Evolutionary conservation across 2,113 vertebrate genomes (phyloP), one percentile per base, ranked within the genome.

Genomic region (Pelmatolapia mariae): DNA sequence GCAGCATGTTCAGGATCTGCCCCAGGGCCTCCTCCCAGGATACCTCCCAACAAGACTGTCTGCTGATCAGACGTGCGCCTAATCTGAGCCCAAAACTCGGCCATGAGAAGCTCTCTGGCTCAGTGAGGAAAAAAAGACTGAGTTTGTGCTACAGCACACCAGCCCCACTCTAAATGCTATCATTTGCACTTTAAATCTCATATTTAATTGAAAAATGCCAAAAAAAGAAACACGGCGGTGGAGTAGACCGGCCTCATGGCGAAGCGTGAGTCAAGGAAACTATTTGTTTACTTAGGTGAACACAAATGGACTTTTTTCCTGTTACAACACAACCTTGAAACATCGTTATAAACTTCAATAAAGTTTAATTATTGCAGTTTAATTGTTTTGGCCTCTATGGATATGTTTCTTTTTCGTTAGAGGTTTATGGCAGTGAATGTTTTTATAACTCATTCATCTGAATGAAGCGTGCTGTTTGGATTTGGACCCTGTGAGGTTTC

Each of bases 341-440:
- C 63, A 40, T 22, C 0, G 11, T 22, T 22, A 40, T 2, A 13
- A 22, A 2, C 4, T 22, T 66, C 61, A 22, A 22, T 5, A 66
- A 66, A 66, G 10, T n/a, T 36, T 7, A n/a, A 36, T 66, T 66
- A 4, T 66, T 36, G 18, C 31, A 12, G 18, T 36, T 66, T 36
- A 0, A 2, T n/a, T 36, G 1, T 66, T 66, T 61, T 10, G 8
- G 9, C 1, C 16, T 19, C 57, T 10, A 16, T 61, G 59, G 59
- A 36, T 7, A 7, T 0, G 59, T 1, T 63, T 36, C 59, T 63
- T 33, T 33, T 63, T 63, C 0, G 0, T 36, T 19, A 36, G 16
- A 36, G 6, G 31, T 33, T 63, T n/a, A 36, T 12, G 59, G 59
- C 9, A 11, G 31, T 36, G 31, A n/a, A 63, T 12, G 59, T 63